Base-by-base conservation (phyloP, 92 coral and sea anemone genomes). In the Siderastrea radians region DNA sequence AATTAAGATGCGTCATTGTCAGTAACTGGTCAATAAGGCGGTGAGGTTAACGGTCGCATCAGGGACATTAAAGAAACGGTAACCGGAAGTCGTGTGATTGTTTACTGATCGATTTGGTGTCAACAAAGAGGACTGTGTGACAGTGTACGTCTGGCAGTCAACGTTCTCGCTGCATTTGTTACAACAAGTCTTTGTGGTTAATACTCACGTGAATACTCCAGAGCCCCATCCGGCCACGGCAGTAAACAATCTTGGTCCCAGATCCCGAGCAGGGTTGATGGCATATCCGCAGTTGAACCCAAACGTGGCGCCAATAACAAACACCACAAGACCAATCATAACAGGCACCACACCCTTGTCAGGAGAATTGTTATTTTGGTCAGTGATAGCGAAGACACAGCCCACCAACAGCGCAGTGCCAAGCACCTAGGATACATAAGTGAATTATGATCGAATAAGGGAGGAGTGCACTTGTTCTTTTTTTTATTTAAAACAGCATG, bases 211-310 rank as follows among this genome's bases (percentile, higher is more conserved):
- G 87, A 93, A 93, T 59, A 93, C 96, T 45, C 65, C 96, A 4
- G n/a, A 52, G 68, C 96, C 96, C 96, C 96, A 93, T 11, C 96
- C 96, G 3, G 94, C 96, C 26, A 93, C 48, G 72, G 95, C 95
- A 3, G 96, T 94, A 58, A 94, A 94, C 10, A 91, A 57, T 62
- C 96, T 94, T 7, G 96, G 96, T 58, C 93, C 96, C 91, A 94
- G 91, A 71, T 96, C 99, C 84, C 99, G 89, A 49, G 99, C 99
- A 8, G 99, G 99, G 85, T 96, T 96, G 64, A 96, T 90, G 5
- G 99, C 96, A 68, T 94, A 94, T 2, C 99, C 99, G 75, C 99
- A 90, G 90, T 96, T 96, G 45, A 78, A 94, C 9, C 99, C 98
- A 69, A 96, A 96, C 0, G 98, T 91, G 60, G 95, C 93, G 38